phyloP scores from a whole-genome alignment of 2,888 invertebrate species.

The Ganaspis brasiliensis region DNA sequence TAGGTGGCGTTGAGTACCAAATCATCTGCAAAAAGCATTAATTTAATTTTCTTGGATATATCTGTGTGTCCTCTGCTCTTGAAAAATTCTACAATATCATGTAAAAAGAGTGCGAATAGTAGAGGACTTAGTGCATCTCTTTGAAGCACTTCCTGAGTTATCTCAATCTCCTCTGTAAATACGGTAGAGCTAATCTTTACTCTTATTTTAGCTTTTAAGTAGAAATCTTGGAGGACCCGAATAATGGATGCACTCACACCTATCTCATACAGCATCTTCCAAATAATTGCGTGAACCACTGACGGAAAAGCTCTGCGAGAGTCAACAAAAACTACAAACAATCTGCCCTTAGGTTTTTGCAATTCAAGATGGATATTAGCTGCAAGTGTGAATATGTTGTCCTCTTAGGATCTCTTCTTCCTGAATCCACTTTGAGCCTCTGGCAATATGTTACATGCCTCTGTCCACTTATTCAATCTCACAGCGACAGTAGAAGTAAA shows the following conservation, averaged over 20 bases:
- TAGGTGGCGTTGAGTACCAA: slow-evolving; percentile 25
- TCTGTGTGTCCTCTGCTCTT: not conserved
- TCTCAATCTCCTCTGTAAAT: too few relatives aligned
- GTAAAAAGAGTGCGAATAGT: too few relatives aligned
- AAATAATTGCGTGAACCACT: slow-evolving; percentile 57
- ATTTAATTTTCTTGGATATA: slow-evolving; percentile 44
- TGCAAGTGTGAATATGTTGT: slow-evolving; percentile 62
- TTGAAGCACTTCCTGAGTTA: too few relatives aligned
- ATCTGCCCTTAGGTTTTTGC: slow-evolving; percentile 48
- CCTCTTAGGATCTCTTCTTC: slow-evolving; percentile 51
- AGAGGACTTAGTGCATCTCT: too few relatives aligned
- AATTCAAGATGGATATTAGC: slow-evolving; percentile 50
- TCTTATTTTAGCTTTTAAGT: slow-evolving; percentile 46
- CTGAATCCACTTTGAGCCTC: not conserved
- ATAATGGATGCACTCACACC: slow-evolving; percentile 55
- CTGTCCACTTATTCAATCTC: too few relatives aligned
- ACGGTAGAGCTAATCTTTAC: slow-evolving; percentile 33
- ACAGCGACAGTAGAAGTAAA: slow-evolving; percentile 25
- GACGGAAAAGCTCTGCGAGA: slow-evolving; percentile 59
- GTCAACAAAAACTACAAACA: slow-evolving; percentile 63
- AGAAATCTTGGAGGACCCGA: slow-evolving; percentile 47
- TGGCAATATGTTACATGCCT: too few relatives aligned
- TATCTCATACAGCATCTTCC: slow-evolving; percentile 44
- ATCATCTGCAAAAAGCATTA: slow-evolving; percentile 51
- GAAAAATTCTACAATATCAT: too few relatives aligned